phyloP scores from a whole-genome alignment of 2,113 vertebrate genomes.

The Lucifuga dentata region DNA sequence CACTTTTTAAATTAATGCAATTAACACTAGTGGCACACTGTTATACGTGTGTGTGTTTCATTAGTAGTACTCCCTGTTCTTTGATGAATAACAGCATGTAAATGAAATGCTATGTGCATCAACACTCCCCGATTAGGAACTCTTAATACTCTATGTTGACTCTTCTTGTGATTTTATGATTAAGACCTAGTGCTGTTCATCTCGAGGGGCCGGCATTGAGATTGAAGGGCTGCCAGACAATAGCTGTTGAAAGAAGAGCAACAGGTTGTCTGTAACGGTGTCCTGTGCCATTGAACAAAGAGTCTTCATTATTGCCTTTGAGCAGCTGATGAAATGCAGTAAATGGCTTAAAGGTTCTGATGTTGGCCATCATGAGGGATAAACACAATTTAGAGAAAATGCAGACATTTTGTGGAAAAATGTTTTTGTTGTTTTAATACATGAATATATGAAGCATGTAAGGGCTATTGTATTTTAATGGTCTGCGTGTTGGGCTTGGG shows the following conservation, averaged over 20 bases:
- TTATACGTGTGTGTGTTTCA: constrained; percentile 6
- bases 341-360: neutral
- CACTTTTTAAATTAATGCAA: neutral
- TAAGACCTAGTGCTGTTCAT: constrained; percentile 43
- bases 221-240: constrained; percentile 19
- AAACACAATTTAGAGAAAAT: no score
- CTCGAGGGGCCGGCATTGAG: constrained; percentile 31
- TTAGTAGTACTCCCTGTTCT: constrained; percentile 56
- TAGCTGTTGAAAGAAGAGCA: neutral
- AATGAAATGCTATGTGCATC: constrained; percentile 51
- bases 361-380: neutral
- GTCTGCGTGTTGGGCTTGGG: no score
- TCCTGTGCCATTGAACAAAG: no score
- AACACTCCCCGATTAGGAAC: constrained; percentile 50
- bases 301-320: constrained; percentile 16
- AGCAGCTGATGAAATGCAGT: constrained; percentile 13
- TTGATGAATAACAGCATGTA: constrained; percentile 34
- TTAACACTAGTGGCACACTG: neutral
- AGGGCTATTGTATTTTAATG: no score
- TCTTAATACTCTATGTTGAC: constrained; percentile 34
- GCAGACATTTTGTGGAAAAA: no score
- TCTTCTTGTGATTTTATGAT: constrained; percentile 66
- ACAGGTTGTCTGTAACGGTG: no score
- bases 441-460: no score
- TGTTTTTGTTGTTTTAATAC: no score